phyloP scores from a whole-genome alignment of 2,888 invertebrate genomes.

The Amphipyra berbera region DNA sequence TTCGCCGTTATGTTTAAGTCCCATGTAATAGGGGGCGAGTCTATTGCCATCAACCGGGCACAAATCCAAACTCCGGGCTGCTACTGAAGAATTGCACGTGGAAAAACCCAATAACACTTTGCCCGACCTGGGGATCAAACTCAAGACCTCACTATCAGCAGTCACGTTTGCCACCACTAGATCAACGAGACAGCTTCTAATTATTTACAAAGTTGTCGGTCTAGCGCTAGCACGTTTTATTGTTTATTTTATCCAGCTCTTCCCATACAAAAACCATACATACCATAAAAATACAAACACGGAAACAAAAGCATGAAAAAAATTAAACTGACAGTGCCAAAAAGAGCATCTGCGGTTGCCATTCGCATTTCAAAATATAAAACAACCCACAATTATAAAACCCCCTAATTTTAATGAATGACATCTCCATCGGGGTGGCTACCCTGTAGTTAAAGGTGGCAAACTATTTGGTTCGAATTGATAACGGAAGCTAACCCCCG shows the following conservation, averaged over 20 bases:
- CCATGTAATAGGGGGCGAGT: too few relatives aligned
- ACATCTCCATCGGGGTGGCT: conserved; percentile 62
- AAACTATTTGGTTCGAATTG: conserved; percentile 72
- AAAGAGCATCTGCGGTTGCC: conserved; percentile 38
- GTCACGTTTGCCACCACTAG: too few relatives aligned
- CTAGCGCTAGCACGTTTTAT: background rate
- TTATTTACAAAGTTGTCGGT: too few relatives aligned
- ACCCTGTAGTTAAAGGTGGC: conserved; percentile 76
- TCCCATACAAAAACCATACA: background rate
- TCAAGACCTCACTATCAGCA: too few relatives aligned
- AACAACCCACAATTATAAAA: conserved; percentile 50
- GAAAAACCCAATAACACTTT: too few relatives aligned
- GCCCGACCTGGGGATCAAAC: too few relatives aligned
- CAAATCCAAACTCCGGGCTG: too few relatives aligned
- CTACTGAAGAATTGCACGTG: too few relatives aligned
- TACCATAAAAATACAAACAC: conserved; percentile 13
- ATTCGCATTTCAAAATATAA: conserved; percentile 37
- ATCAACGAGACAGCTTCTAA: too few relatives aligned
- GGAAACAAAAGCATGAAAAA: conserved; percentile 15
- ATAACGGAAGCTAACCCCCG: conserved; percentile 76
- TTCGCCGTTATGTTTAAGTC: too few relatives aligned
- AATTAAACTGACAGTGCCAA: conserved; percentile 33
- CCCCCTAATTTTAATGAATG: conserved; percentile 62
- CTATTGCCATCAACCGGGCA: too few relatives aligned
- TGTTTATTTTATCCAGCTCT: background rate